These are phyloP conservation scores for Chloropsis hardwickii DNA, from an alignment of 2,113 vertebrate genomes.

Conservation along the genomic window DNA sequence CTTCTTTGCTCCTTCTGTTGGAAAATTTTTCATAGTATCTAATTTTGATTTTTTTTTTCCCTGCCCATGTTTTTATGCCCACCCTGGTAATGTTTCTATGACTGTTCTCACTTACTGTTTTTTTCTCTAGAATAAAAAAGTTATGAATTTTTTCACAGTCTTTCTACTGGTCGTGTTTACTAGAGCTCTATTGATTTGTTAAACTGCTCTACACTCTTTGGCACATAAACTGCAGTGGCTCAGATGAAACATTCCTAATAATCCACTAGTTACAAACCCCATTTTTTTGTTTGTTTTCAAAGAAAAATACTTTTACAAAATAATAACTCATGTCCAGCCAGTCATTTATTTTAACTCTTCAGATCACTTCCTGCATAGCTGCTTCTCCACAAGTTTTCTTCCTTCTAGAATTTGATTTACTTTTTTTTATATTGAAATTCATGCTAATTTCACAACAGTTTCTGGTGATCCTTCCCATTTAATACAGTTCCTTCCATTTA, in stretches of 20 bases:
- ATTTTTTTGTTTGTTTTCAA: background rate
- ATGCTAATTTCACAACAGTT: background rate
- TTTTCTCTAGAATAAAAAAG: background rate
- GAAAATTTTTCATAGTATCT: background rate
- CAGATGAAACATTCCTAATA: background rate
- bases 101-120: background rate
- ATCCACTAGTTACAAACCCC: background rate
- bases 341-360: background rate
- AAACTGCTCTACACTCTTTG: background rate
- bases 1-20: background rate
- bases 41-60: background rate
- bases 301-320: background rate
- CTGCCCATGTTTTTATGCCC: background rate
- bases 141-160: background rate
- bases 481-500: background rate
- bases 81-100: background rate
- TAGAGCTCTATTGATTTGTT: background rate
- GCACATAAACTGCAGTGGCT: background rate
- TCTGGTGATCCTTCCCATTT: background rate
- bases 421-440: background rate
- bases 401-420: background rate
- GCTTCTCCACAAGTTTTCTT: background rate
- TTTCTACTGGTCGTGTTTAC: background rate
- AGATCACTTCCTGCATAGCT: background rate
- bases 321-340: background rate